A percentile compares a stretch with the other conserved stretches of the same genome.
Evolutionary conservation across 1,140 invertebrate species (phyloP).

Genomic region (Aphelenchoides avenae): DNA sequence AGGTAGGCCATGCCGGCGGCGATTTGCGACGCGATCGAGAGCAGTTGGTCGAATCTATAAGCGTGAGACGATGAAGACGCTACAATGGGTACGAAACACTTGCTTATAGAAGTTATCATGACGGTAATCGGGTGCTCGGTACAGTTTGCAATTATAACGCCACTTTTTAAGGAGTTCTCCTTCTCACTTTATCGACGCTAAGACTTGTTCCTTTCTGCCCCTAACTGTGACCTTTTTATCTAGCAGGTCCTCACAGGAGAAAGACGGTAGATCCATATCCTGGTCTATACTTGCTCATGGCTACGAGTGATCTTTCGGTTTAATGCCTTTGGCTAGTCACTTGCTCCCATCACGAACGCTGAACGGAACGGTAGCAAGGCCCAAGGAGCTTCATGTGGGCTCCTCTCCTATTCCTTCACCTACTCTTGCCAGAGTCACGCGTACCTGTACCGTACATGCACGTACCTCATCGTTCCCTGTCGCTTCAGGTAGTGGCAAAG

Average conservation of each 20-base stretch:
- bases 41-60: constrained; percentile 67
- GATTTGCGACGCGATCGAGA: constrained; percentile 71
- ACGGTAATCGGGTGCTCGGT: no score
- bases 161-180: not conserved
- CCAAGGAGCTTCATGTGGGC: not conserved
- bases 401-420: no score
- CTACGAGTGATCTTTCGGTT: no score
- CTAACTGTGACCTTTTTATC: no score
- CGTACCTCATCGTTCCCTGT: constrained; percentile 8
- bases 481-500: constrained; percentile 17
- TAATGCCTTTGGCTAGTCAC: not conserved
- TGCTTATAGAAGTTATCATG: no score
- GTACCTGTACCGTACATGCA: no score
- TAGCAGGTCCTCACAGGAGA: no score
- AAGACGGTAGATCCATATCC: no score
- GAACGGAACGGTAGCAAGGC: not conserved
- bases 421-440: no score
- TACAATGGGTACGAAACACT: no score
- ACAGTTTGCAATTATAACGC: constrained; percentile 8
- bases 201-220: not conserved
- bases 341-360: constrained; percentile 15
- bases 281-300: no score
- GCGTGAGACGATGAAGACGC: no score
- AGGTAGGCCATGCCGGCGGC: constrained; percentile 79
- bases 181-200: not conserved